These are phyloP conservation scores for Atta texana DNA, from an alignment of 1,140 invertebrate species.

Conservation along the genomic window DNA sequence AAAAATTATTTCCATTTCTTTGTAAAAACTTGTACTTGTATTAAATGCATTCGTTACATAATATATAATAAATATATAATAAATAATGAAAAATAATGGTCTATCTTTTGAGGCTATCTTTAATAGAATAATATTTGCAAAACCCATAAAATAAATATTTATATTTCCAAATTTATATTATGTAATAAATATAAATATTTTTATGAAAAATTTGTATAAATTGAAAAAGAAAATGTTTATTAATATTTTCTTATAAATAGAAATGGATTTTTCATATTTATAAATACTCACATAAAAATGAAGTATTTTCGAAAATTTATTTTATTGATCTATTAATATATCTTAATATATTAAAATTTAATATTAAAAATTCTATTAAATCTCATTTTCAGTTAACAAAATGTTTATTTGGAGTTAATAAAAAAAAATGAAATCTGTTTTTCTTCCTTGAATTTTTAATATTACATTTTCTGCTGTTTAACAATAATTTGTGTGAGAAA, in stretches of 20 bases:
- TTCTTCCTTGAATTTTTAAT: neutral
- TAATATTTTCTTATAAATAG: neutral
- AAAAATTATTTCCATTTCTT: too few species aligned
- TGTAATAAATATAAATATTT: neutral
- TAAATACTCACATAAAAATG: neutral
- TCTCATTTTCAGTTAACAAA: neutral
- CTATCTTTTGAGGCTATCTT: neutral
- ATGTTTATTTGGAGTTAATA: slow-evolving; percentile 1
- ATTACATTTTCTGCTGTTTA: neutral
- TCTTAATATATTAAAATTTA: neutral
- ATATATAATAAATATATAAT: too few species aligned
- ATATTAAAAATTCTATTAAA: slow-evolving; percentile 8
- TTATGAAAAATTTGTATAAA: neutral
- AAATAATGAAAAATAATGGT: neutral
- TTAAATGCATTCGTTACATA: neutral
- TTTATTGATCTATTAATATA: slow-evolving; percentile 7
- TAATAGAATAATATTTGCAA: neutral
- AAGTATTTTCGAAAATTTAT: neutral
- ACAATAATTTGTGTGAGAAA: neutral
- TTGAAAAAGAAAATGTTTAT: neutral
- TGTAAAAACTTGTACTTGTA: too few species aligned
- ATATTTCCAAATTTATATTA: neutral
- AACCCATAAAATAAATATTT: neutral
- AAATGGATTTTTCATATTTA: neutral
- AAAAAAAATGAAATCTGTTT: neutral